A percentile compares a stretch with the other conserved stretches of the same genome.
Evolutionary conservation across 2,888 invertebrate genomes (phyloP).

Genomic region (Drosophila atripex): DNA sequence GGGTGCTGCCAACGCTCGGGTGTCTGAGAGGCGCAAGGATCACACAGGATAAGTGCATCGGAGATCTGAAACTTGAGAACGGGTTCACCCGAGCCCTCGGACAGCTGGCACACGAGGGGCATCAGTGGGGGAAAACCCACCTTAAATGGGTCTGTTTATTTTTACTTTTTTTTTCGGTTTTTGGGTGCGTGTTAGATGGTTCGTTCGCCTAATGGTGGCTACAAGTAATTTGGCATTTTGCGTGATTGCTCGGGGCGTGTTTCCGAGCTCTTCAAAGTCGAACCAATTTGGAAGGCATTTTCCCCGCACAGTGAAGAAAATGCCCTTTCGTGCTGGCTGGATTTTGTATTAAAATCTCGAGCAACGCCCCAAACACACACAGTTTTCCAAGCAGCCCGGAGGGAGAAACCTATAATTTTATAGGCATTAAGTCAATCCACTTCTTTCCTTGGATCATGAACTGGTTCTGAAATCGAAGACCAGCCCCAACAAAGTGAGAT

Average conservation of each 20-base stretch:
- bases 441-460: slow-evolving; percentile 36
- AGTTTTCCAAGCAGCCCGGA: slow-evolving; percentile 65
- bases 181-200: slow-evolving; percentile 73
- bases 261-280: slow-evolving; percentile 40
- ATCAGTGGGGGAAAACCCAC: slow-evolving; percentile 66
- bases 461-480: slow-evolving; percentile 60
- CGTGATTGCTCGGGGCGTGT: slow-evolving; percentile 81
- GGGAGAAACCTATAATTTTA: slow-evolving; percentile 70
- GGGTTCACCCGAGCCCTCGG: slow-evolving; percentile 47
- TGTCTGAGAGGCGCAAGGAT: slow-evolving; percentile 47
- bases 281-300: slow-evolving; percentile 55
- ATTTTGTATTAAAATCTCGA: slow-evolving; percentile 71
- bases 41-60: slow-evolving; percentile 33
- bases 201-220: slow-evolving; percentile 71
- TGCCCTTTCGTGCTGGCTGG: slow-evolving; percentile 57
- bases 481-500: slow-evolving; percentile 4
- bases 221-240: slow-evolving; percentile 77
- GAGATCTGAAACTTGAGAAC: slow-evolving; percentile 59
- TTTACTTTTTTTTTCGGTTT: slow-evolving; percentile 26
- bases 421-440: slow-evolving; percentile 68
- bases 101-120: slow-evolving; percentile 48
- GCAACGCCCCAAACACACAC: slow-evolving; percentile 66
- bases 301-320: slow-evolving; percentile 57
- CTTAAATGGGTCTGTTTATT: slow-evolving; percentile 72
- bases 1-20: slow-evolving; percentile 54